These are phyloP conservation scores for Sitophilus oryzae DNA, from an alignment of 1,140 invertebrate species.

Conservation along the genomic window DNA sequence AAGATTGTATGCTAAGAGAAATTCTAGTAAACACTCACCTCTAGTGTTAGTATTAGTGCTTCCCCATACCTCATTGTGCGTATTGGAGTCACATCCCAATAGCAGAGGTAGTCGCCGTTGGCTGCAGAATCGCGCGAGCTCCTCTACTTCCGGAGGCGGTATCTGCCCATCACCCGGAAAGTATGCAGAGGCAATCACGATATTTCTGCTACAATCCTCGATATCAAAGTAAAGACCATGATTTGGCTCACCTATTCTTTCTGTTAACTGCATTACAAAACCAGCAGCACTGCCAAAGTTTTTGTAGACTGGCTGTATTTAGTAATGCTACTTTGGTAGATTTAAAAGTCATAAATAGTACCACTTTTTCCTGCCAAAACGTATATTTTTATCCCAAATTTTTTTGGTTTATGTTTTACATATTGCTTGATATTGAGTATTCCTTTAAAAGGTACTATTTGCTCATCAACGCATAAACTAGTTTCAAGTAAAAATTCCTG, in stretches of 20 bases:
- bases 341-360: slow-evolving; percentile 23
- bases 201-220: no score
- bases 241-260: slow-evolving; percentile 15
- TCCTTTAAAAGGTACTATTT: not conserved
- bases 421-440: not conserved
- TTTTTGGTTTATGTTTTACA: not conserved
- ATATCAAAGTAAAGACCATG: slow-evolving; percentile 29
- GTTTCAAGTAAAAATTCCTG: not conserved
- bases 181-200: no score
- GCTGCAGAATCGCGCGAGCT: no score
- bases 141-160: no score
- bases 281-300: slow-evolving; percentile 13
- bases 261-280: slow-evolving; percentile 17
- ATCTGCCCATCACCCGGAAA: no score
- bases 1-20: no score
- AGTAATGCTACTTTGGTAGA: slow-evolving; percentile 27
- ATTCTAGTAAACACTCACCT: no score
- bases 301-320: slow-evolving; percentile 22
- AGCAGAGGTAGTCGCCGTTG: no score
- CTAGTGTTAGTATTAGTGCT: no score
- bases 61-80: no score
- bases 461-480: not conserved
- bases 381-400: not conserved
- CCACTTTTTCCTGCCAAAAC: slow-evolving; percentile 20
- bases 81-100: no score